Evolutionary conservation across 2,113 vertebrate genomes (phyloP).

Genomic region (Sebastes fasciatus): DNA sequence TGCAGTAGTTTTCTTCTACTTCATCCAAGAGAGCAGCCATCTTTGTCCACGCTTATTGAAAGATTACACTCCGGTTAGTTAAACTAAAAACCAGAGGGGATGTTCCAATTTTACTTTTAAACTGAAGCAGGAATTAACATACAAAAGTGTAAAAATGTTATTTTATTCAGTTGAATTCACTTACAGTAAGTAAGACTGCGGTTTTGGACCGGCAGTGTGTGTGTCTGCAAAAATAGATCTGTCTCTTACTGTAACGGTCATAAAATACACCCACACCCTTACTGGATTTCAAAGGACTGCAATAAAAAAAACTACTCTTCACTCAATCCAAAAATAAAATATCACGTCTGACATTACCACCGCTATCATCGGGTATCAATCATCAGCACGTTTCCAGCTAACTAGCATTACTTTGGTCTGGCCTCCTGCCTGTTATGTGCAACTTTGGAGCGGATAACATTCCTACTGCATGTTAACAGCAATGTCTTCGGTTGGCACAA

Average conservation of each 20-base stretch:
- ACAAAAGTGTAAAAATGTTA: not conserved
- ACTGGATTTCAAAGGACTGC: not conserved
- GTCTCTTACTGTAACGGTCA: not conserved
- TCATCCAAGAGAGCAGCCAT: not conserved
- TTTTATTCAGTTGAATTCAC: not conserved
- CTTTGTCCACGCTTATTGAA: not conserved
- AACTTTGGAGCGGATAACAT: not conserved
- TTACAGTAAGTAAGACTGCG: not conserved
- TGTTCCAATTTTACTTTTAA: slow-evolving; percentile 8
- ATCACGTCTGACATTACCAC: not conserved
- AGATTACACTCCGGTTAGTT: slow-evolving; percentile 21
- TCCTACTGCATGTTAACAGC: not conserved
- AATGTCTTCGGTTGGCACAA: not conserved
- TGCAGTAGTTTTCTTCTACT: slow-evolving; percentile 37
- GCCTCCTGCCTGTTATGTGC: not conserved
- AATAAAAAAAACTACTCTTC: not conserved
- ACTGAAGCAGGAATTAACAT: slow-evolving; percentile 7
- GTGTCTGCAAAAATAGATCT: not conserved
- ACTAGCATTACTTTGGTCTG: not conserved
- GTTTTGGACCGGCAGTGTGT: not conserved
- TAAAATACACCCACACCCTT: not conserved
- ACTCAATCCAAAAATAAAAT: not conserved
- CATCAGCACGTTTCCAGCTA: not conserved
- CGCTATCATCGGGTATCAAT: not conserved
- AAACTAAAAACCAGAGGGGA: slow-evolving; percentile 23